Evolutionary conservation across 2,797 vertebrate genomes (phyloP), one percentile per base, ranked within the genome.

Genomic region (Dallia pectoralis): DNA sequence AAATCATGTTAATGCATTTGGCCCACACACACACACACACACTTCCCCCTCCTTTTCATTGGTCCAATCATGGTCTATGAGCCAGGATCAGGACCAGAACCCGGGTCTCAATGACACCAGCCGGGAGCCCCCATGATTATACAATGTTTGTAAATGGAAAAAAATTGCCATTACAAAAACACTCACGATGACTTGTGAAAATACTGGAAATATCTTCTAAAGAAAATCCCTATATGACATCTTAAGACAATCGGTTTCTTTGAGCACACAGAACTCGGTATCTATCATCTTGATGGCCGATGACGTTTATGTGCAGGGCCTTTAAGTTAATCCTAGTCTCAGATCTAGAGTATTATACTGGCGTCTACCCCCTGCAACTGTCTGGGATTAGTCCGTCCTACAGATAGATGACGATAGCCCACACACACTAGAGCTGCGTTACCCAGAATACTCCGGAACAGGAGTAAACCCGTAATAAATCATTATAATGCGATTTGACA

Each of bases 401-500:
- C 4, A 59, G 27, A 27, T 63, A 56, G 51, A 56, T 22, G 51
- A 56, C 27, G 16, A 15, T n/a, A 4, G 71, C 72, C 78, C 73
- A 82, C 79, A 1, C 62, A 85, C 80, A 74, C 80, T 81, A 84
- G 84, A 82, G 77, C 25, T 88, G 85, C 90, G 87, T 87, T 90
- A 88, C 87, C 88, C 90, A 89, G 79, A 88, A 88, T 87, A 86
- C 85, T 84, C 82, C 81, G 63, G 79, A 88, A 82, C 85, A 84
- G 85, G 80, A 86, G 9, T 40, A 40, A 40, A 40, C 36, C 80
- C 88, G 93, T 92, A 93, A 87, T 91, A 92, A 90, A 79, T 87
- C 86, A 85, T 87, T 90, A 89, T 90, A 90, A 88, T 61, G 89
- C 90, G 90, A 87, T 88, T 82, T 86, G 87, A 44, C 51, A 91